phyloP scores from a whole-genome alignment of 2,888 invertebrate species.

The Stomorhina lunata region DNA sequence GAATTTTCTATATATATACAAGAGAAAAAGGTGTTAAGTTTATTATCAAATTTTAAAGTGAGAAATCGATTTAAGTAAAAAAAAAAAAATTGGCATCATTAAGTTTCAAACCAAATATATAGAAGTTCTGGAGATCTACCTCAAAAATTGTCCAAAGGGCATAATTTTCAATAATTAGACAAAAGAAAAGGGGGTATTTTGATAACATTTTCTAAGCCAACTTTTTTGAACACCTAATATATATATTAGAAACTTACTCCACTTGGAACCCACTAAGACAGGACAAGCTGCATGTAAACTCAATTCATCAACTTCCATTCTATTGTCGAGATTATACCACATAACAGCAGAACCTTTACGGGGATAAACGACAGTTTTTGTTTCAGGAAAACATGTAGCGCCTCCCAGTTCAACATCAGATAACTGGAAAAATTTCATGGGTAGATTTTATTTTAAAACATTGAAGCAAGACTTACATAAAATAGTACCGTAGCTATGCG shows the following conservation, averaged over 20 bases:
- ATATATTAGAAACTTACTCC: conserved; percentile 69
- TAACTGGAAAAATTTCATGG: conserved; percentile 88
- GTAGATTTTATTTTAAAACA: neutral
- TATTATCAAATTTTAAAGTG: no score
- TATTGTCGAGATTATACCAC: conserved; percentile 74
- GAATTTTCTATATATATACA: no score
- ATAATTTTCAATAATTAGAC: no score
- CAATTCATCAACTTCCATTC: conserved; percentile 68
- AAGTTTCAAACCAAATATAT: no score
- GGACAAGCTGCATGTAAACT: conserved; percentile 76
- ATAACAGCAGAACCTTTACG: conserved; percentile 83
- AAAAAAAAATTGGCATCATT: no score
- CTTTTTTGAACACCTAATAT: no score
- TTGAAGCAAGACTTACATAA: conserved; percentile 72
- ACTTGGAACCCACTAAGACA: conserved; percentile 76
- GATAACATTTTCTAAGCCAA: no score
- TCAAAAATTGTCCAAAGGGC: no score
- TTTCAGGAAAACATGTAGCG: conserved; percentile 96
- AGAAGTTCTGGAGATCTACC: no score
- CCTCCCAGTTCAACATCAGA: conserved; percentile 97
- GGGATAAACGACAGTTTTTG: conserved; percentile 92
- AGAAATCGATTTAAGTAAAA: no score
- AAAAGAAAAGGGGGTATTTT: no score
- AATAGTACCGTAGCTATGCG: conserved; percentile 77
- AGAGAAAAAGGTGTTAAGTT: no score